Evolutionary conservation across 2,113 vertebrate genomes (phyloP).

Genomic region (Pogona vitticeps): DNA sequence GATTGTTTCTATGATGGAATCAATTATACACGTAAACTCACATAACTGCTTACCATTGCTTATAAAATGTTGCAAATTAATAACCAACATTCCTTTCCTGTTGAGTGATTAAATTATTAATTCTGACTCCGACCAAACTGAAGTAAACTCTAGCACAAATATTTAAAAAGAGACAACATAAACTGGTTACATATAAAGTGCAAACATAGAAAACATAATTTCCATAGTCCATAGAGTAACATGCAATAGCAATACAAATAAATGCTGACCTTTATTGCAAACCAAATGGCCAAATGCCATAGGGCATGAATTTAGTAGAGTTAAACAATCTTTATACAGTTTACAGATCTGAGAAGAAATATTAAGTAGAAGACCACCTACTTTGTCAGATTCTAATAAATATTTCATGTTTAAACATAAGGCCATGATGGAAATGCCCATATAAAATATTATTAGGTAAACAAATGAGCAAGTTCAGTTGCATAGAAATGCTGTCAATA

Average conservation of each 20-base stretch:
- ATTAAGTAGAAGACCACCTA: slow-evolving; percentile 72
- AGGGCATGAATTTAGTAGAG: slow-evolving; percentile 48
- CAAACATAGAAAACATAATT: slow-evolving; percentile 53
- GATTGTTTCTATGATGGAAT: neutral
- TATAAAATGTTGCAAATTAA: slow-evolving; percentile 7
- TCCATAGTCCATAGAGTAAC: slow-evolving; percentile 49
- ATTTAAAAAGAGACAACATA: slow-evolving; percentile 60
- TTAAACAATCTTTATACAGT: slow-evolving; percentile 64
- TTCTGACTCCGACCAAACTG: slow-evolving; percentile 41
- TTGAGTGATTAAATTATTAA: slow-evolving; percentile 9
- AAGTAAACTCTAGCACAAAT: slow-evolving; percentile 65
- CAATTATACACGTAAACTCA: slow-evolving; percentile 4
- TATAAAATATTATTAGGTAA: slow-evolving; percentile 19
- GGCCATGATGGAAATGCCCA: slow-evolving; percentile 28
- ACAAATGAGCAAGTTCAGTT: slow-evolving; percentile 1
- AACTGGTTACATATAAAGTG: slow-evolving; percentile 57
- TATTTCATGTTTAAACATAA: slow-evolving; percentile 48
- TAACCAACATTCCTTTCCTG: slow-evolving; percentile 33
- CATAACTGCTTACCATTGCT: neutral
- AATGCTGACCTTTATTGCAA: slow-evolving; percentile 60
- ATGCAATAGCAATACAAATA: slow-evolving; percentile 57
- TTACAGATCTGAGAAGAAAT: slow-evolving; percentile 62
- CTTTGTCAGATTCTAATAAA: slow-evolving; percentile 53
- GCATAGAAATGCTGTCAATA: neutral
- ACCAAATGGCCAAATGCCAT: slow-evolving; percentile 60